phyloP scores from a whole-genome alignment of 2,888 invertebrate species.

The Chydorus sphaericus region DNA sequence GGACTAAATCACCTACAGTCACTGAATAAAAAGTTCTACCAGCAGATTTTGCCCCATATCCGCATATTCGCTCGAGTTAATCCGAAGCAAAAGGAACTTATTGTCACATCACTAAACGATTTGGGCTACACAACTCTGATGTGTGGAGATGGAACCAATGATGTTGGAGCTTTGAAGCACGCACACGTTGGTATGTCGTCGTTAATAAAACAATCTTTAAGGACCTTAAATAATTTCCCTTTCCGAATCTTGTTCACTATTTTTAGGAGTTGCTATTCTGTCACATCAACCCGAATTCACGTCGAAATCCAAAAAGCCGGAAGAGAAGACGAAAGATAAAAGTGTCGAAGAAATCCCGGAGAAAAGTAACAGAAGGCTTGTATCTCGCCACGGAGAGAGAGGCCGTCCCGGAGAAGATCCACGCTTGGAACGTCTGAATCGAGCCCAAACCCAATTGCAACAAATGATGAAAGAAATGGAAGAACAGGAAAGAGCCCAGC shows the following conservation, averaged over 20 bases:
- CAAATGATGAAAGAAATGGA: constrained; percentile 70
- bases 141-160: constrained; percentile 99
- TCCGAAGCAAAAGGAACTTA: constrained; percentile 95
- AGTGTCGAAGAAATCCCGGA: constrained; percentile 13
- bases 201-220: background rate
- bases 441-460: constrained; percentile 38
- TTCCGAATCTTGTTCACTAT: constrained; percentile 25
- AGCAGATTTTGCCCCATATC: constrained; percentile 63
- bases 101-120: constrained; percentile 74
- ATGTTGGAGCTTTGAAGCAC: constrained; percentile 96
- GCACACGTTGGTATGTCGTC: constrained; percentile 60
- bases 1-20: constrained; percentile 55
- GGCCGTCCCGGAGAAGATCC: constrained; percentile 9
- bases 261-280: constrained; percentile 68
- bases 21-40: constrained; percentile 44
- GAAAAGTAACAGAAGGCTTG: constrained; percentile 7
- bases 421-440: constrained; percentile 23
- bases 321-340: constrained; percentile 7
- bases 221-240: background rate
- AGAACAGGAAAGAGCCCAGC: constrained; percentile 66
- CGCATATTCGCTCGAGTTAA: constrained; percentile 92
- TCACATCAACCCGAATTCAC: constrained; percentile 52
- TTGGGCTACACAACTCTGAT: constrained; percentile 83
- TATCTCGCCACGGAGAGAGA: constrained; percentile 2
- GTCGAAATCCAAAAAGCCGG: background rate